Base-by-base conservation (phyloP, 2,888 invertebrate species). In the Pammene fasciana region DNA sequence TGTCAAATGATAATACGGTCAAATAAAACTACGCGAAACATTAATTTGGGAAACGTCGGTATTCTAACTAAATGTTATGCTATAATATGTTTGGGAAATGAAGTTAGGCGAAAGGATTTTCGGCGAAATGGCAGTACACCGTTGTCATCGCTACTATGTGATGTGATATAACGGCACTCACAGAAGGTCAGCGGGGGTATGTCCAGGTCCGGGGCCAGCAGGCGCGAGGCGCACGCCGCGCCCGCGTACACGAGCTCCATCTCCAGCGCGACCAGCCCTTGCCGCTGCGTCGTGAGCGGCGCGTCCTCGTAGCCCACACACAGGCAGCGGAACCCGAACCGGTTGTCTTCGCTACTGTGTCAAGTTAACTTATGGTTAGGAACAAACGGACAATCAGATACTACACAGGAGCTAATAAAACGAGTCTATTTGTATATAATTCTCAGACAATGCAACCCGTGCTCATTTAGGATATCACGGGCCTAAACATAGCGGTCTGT, bases 211-310 rank as follows among this genome's bases (percentile, higher is more conserved):
- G 93, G 92, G 0, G 89, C 97, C 92, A 99, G 96, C 5, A 99
- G 94, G 78, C 97, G 96, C 11, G 97, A 96, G 14, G 98, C 97
- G 86, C 98, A 98, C 92, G 97, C 96, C 65, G 98, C 98, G 3
- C 97, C 98, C 41, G 98, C 94, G 88, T 97, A 97, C 0, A 97
- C 94, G 66, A 99, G 89, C 85, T 99, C 99, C 84, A 96, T 96
- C 89, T 99, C 99, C 70, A 99, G 89, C 73, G 96, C 95, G 73
- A 94, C 94, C 48, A 97, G 86, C 0, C 95, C 95, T 52, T 86
- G 92, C 1, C 82, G 76, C 65, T 82, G 84, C 1, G 80, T 76
- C 7, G 86, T 83, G 62, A 92, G 87, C 18, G 94, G 90, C 9
- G 94, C 95, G 95, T 95, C 97, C 86, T 95, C 98, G 87, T 95